Percentiles rank a stretch among this genome's conserved stretches.
Evolutionary conservation across 2,113 vertebrate species (phyloP).

Genomic region (Brachypteracias leptosomus): DNA sequence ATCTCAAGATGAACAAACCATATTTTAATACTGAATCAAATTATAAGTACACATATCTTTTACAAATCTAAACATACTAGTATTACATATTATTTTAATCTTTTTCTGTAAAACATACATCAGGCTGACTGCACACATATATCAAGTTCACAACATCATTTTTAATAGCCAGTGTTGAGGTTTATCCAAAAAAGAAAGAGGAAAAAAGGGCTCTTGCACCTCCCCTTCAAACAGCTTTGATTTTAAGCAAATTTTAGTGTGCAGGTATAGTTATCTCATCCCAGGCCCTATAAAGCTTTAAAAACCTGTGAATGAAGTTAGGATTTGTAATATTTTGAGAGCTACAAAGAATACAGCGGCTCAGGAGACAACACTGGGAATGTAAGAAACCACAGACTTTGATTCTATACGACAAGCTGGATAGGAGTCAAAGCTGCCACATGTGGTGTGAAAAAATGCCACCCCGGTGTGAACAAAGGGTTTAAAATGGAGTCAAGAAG

Average conservation of each 20-base stretch:
- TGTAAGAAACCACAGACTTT: slow-evolving; percentile 71
- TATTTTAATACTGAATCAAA: not conserved
- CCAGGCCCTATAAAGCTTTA: not conserved
- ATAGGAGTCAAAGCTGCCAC: slow-evolving; percentile 84
- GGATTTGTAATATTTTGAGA: slow-evolving; percentile 45
- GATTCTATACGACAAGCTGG: slow-evolving; percentile 82
- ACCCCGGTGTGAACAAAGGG: slow-evolving; percentile 85
- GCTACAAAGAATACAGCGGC: slow-evolving; percentile 12
- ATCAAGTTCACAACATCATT: not conserved
- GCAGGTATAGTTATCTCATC: not conserved
- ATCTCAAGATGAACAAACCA: not conserved
- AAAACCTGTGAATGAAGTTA: slow-evolving; percentile 51
- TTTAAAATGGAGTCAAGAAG: slow-evolving; percentile 86
- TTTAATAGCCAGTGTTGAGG: not conserved
- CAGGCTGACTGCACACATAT: not conserved
- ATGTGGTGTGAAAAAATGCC: slow-evolving; percentile 86
- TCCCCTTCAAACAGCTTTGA: not conserved
- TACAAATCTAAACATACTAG: not conserved
- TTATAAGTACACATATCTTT: not conserved
- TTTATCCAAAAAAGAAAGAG: not conserved
- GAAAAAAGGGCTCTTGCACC: not conserved
- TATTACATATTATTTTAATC: not conserved
- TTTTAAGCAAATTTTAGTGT: not conserved
- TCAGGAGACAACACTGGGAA: slow-evolving; percentile 54
- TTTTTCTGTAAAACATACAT: not conserved